Percentiles rank a stretch among this genome's conserved stretches.
Evolutionary conservation across 2,888 invertebrate species (phyloP).

Genomic region (Ceratothoa steindachneri): DNA sequence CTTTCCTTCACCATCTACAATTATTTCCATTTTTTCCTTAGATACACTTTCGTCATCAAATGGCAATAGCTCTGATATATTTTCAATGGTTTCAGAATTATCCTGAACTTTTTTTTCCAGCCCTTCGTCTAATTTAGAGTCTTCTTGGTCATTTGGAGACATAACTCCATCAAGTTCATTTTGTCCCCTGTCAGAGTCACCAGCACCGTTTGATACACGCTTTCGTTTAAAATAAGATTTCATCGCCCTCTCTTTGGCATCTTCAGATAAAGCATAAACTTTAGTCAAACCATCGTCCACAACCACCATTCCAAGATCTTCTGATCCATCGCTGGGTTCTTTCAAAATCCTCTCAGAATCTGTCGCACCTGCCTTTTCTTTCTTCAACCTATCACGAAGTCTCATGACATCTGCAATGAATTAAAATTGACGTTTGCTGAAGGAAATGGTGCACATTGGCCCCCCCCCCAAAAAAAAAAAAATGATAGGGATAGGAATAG

Average conservation of each 20-base stretch:
- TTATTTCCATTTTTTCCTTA: no score
- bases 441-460: no score
- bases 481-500: no score
- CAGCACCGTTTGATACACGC: not conserved
- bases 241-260: not conserved
- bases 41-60: no score
- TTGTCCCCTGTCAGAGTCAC: not conserved
- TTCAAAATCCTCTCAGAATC: not conserved
- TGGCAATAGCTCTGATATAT: no score
- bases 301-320: not conserved
- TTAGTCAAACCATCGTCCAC: slow-evolving; percentile 1
- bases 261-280: slow-evolving; percentile 4
- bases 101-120: no score
- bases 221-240: not conserved
- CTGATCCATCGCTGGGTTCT: not conserved
- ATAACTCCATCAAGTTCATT: not conserved
- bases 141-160: not conserved
- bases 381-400: not conserved
- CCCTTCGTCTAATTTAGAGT: no score
- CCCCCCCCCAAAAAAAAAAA: no score
- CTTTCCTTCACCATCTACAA: no score
- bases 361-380: not conserved
- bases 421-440: no score
- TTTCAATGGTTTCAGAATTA: no score
- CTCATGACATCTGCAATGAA: not conserved